phyloP scores from a whole-genome alignment of 1,140 invertebrate species.

The Drosophila parabipectinata region DNA sequence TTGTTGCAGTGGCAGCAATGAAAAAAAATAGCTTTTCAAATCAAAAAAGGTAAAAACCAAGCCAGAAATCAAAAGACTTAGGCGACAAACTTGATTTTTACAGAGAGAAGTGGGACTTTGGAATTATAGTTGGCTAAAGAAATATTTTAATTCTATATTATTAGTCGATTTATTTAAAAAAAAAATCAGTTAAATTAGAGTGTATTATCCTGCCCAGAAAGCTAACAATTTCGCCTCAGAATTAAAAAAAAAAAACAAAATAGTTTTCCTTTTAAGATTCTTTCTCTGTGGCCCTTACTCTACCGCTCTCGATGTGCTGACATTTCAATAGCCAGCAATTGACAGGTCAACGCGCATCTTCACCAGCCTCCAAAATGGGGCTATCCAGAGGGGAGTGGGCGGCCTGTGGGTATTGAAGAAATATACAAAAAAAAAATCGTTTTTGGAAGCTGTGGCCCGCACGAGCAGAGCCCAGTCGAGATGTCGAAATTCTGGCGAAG shows the following conservation, averaged over 20 bases:
- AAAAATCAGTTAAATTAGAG: neutral
- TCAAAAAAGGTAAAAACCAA: neutral
- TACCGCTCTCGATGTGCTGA: slow-evolving; percentile 61
- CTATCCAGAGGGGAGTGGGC: neutral
- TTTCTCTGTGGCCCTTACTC: slow-evolving; percentile 11
- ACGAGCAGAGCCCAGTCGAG: slow-evolving; percentile 45
- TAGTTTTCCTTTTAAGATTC: neutral
- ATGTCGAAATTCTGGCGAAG: slow-evolving; percentile 58
- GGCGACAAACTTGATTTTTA: slow-evolving; percentile 68
- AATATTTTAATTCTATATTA: no score
- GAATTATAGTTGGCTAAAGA: neutral
- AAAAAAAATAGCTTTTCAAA: neutral
- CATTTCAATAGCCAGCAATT: slow-evolving; percentile 84
- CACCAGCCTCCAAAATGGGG: slow-evolving; percentile 15
- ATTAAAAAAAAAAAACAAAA: neutral
- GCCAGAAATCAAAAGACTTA: slow-evolving; percentile 75
- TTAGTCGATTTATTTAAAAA: neutral
- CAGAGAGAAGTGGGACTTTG: neutral
- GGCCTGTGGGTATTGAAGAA: neutral
- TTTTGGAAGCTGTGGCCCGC: slow-evolving; percentile 35
- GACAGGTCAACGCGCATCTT: slow-evolving; percentile 83
- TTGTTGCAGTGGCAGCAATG: slow-evolving; percentile 20
- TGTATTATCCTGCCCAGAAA: neutral
- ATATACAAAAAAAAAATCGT: neutral
- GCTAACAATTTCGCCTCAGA: neutral